Evolutionary conservation across 2,113 vertebrate species (phyloP).

Genomic region (Junco hyemalis): DNA sequence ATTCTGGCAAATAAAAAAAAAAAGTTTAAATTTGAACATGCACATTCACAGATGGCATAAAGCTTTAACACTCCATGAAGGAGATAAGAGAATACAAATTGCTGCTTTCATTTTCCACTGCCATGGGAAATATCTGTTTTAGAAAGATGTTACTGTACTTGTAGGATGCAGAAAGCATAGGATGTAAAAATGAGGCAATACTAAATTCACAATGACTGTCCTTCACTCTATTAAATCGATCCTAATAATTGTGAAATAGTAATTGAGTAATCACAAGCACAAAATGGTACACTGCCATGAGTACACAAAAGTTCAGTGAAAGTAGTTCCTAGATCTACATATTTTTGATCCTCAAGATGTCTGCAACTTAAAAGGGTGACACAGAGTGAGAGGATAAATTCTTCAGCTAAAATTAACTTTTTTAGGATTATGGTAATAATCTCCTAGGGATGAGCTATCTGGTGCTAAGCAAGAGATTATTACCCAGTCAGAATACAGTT

Average conservation of each 20-base stretch:
- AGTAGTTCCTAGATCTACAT: not conserved
- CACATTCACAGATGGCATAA: not conserved
- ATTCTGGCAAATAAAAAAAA: not conserved
- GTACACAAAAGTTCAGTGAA: not conserved
- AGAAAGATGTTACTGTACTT: not conserved
- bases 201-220: not conserved
- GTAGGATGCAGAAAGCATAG: not conserved
- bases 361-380: not conserved
- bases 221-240: not conserved
- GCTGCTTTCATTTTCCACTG: not conserved
- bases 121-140: not conserved
- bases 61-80: not conserved
- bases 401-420: not conserved
- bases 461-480: not conserved
- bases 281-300: not conserved
- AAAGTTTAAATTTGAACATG: not conserved
- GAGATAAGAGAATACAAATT: not conserved
- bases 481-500: not conserved
- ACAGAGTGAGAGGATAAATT: not conserved
- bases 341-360: not conserved
- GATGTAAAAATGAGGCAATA: not conserved
- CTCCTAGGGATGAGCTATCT: not conserved
- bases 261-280: not conserved
- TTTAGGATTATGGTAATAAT: not conserved
- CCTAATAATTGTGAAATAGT: not conserved